phyloP scores from a whole-genome alignment of 2,888 invertebrate species.

The Macrophya annulata region DNA sequence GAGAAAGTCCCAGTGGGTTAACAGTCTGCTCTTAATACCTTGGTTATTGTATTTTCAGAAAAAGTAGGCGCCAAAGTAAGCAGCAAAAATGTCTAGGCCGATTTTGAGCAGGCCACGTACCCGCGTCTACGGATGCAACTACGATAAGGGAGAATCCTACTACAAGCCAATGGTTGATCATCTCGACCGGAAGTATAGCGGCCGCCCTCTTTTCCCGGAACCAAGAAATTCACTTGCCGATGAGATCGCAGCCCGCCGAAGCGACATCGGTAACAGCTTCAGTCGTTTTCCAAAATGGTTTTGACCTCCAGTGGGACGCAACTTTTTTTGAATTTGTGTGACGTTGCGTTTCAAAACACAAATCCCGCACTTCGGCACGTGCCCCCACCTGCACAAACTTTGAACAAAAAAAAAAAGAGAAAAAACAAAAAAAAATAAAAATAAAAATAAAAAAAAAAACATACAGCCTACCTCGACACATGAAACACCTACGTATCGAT shows the following conservation, averaged over 20 bases:
- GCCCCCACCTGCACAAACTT: constrained; percentile 30
- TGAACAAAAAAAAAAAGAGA: constrained; percentile 2
- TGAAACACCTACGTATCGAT: constrained; percentile 39
- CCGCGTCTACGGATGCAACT: constrained; percentile 92
- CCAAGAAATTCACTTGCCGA: constrained; percentile 80
- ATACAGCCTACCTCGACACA: constrained; percentile 19
- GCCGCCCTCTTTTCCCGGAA: constrained; percentile 79
- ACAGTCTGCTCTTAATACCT: background rate
- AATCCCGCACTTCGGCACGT: constrained; percentile 37
- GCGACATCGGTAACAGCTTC: constrained; percentile 79
- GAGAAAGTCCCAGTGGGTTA: background rate
- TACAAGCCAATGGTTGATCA: constrained; percentile 90
- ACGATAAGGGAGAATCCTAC: constrained; percentile 91
- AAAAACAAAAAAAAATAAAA: background rate
- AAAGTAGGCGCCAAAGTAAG: constrained; percentile 1
- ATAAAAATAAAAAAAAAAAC: constrained; percentile 7
- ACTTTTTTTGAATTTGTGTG: constrained; percentile 51
- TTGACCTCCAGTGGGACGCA: constrained; percentile 71
- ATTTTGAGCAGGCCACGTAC: constrained; percentile 86
- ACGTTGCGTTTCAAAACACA: constrained; percentile 51
- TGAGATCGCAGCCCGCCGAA: constrained; percentile 81
- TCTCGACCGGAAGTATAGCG: constrained; percentile 86
- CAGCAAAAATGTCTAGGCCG: constrained; percentile 77
- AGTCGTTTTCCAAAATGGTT: constrained; percentile 79
- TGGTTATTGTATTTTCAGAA: constrained; percentile 40